Percentiles rank a stretch among this genome's conserved stretches.
Evolutionary conservation across 2,113 vertebrate genomes (phyloP).

Genomic region (Marcusenius ussheri): DNA sequence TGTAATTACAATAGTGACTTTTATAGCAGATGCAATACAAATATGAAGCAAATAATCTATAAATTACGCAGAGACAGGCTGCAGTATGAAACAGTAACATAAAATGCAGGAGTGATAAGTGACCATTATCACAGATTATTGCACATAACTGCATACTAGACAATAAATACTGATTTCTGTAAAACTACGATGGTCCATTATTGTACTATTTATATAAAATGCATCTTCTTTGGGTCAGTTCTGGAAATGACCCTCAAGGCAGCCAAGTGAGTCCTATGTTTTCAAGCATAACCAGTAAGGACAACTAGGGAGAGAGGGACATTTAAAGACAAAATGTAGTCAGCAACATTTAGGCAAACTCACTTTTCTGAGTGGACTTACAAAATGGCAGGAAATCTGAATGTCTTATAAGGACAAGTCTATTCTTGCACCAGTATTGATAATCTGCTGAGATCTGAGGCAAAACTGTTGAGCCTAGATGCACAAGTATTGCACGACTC

Average conservation of each 20-base stretch:
- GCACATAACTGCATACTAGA: neutral
- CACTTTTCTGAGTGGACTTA: neutral
- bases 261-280: neutral
- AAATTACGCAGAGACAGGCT: too few species aligned
- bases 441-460: neutral
- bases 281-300: neutral
- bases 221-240: neutral
- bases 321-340: neutral
- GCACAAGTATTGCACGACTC: neutral
- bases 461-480: neutral
- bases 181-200: neutral
- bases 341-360: neutral
- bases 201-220: neutral
- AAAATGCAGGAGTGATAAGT: too few species aligned
- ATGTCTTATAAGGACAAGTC: neutral
- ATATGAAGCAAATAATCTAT: too few species aligned
- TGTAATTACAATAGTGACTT: neutral
- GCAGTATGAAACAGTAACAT: too few species aligned
- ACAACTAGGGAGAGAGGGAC: neutral
- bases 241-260: neutral
- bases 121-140: neutral
- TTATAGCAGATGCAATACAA: neutral
- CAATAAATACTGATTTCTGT: neutral
- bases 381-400: neutral
- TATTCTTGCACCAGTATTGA: neutral